Evolutionary conservation across 2,888 invertebrate species (phyloP), one percentile per base, ranked within the genome.

Genomic region (Campoplex capitator): DNA sequence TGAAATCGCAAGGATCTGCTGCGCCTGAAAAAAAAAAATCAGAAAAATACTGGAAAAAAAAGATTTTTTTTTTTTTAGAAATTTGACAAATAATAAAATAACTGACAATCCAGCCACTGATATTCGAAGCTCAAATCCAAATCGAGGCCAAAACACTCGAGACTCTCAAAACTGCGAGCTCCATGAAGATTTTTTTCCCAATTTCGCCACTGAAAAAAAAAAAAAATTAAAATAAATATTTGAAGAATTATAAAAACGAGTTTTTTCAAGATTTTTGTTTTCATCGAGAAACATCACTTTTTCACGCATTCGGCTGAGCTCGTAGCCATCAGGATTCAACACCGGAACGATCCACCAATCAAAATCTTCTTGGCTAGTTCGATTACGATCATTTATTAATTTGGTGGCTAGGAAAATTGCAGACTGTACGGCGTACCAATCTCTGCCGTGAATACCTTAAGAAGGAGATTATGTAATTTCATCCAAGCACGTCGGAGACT

Each of bases 321-420:
- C 74, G 38, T 87, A 87, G 45, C 84, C 84, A 42, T 87, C 87
- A 45, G 87, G 87, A 78, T 87, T 87, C 0, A 87, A 70, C 48
- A 87, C 74, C 13, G 87, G 87, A 78, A 87, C 32, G 58, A 87
- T 87, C 87, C 87, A 87, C 87, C 87, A 87, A 38, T 82, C 84
- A 54, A 87, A 82, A 65, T 82, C 48, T 51, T 28, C n/a, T 45
- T 32, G 18, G 13, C 28, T 48, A 23, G 45, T 78, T 73, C 75
- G 70, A 78, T 84, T 70, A 8, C n/a, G 70, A 75, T 87, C 54
- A 32, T 75, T 68, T 68, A 87, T 87, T 82, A 87, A 87, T 78
- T 78, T 74, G 18, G 77, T 77, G 1, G 82, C 81, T n/a, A 82
- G 65, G 84, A 84, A 87, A 78, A 87, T 78, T 28, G 87, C 87